Evolutionary conservation across 2,113 vertebrate species (phyloP), one percentile per base, ranked within the genome.

Genomic region (Cyanoderma ruficeps): DNA sequence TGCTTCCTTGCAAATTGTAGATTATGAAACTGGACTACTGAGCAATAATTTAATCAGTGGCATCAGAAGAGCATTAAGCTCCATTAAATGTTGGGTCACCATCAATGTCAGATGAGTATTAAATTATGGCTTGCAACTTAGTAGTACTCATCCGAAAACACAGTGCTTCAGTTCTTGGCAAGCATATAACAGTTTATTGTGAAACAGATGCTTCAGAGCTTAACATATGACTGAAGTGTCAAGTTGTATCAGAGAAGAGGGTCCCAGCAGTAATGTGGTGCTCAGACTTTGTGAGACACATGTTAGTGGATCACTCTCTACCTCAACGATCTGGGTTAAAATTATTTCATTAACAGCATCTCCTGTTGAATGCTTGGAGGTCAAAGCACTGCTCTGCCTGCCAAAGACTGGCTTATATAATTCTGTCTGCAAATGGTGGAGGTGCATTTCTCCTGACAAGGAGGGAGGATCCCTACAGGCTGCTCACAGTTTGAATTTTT

Each of bases 31-130:
- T 94, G 92, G 85, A 86, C 91, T 94, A 94, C 96, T 91, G 78
- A 96, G 56, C 77, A 97, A 67, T 97, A 98, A 97, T 98, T 97
- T 95, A 96, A 97, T 97, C 91, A 97, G 72, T 67, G 91, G 82
- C 97, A 96, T 96, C 79, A 95, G 83, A 93, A 97, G 92, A 97
- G 63, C 85, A 93, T 97, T 97, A 97, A 97, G 80, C 74, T 96
- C 86, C 87, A 96, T 96, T 97, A 97, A 97, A 95, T 35, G 59
- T 91, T 96, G 92, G 84, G 79, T 97, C 61, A 61, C 89, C 90
- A 95, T 93, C 93, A 95, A 39, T 96, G 94, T 96, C 95, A 96
- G 89, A 96, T 49, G 87, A 87, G 31, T 95, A 95, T 98, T 98
- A 97, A 97, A 96, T 97, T 97, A 97, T 94, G 72, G 85, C 64